Evolutionary conservation across 2,797 vertebrate genomes (phyloP).

Genomic region (Clarias laeviceps): DNA sequence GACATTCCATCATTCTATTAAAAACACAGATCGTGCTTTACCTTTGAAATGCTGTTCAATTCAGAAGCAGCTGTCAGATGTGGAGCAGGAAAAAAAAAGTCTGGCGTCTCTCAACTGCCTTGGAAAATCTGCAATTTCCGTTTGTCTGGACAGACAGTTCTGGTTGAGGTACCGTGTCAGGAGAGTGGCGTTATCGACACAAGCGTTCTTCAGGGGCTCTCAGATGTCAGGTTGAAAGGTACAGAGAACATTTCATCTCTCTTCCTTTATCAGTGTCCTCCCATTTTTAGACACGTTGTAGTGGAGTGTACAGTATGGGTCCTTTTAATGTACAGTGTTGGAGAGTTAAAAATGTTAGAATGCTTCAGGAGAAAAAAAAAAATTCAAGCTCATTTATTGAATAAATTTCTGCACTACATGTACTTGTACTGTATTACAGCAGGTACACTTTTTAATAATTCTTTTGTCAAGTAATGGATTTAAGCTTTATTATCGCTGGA

Average conservation of each 20-base stretch:
- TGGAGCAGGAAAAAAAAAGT: neutral
- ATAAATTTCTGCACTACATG: neutral
- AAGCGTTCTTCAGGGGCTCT: constrained; percentile 1
- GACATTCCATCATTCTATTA: neutral
- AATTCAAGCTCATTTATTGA: neutral
- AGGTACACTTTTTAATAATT: neutral
- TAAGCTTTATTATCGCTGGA: neutral
- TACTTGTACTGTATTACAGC: neutral
- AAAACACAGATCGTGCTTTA: constrained; percentile 17
- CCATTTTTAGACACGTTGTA: neutral
- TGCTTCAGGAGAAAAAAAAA: neutral
- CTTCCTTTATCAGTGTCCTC: neutral
- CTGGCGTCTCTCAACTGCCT: constrained; percentile 11
- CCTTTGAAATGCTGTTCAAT: constrained; percentile 9
- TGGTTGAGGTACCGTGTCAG: constrained; percentile 18
- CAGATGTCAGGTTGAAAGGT: constrained; percentile 5
- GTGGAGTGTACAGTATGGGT: neutral
- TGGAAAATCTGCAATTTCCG: constrained; percentile 28
- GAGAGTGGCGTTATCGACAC: constrained; percentile 12
- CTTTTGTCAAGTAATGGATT: neutral
- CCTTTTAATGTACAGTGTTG: neutral
- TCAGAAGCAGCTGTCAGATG: constrained; percentile 42
- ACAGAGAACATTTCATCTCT: neutral
- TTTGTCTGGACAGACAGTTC: constrained; percentile 7
- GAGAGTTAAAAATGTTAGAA: neutral